A percentile compares a stretch with the other conserved stretches of the same genome.
Evolutionary conservation across 2,888 invertebrate species (phyloP).

Genomic region (Netelia melanura): DNA sequence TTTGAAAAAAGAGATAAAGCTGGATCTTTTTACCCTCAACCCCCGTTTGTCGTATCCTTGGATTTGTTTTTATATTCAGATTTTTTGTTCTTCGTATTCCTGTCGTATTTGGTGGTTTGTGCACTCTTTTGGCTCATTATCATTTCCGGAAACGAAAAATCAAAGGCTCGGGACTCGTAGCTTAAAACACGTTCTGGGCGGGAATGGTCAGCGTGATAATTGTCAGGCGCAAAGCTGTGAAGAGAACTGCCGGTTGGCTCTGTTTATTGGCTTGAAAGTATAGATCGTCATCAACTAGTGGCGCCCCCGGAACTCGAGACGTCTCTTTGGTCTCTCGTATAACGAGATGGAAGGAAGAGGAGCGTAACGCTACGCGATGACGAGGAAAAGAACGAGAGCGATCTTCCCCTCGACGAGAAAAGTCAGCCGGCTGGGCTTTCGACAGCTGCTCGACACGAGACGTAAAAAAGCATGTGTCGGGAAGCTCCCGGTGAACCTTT

Average conservation of each 20-base stretch:
- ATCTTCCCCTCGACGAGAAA: slow-evolving; percentile 18
- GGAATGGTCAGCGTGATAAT: slow-evolving; percentile 26
- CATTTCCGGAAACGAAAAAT: slow-evolving; percentile 21
- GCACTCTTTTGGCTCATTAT: not conserved
- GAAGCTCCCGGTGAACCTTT: slow-evolving; percentile 16
- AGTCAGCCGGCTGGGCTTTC: slow-evolving; percentile 19
- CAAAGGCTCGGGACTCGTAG: slow-evolving; percentile 19
- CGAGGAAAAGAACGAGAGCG: slow-evolving; percentile 22
- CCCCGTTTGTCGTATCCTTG: not conserved
- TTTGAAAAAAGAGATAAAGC: slow-evolving; percentile 15
- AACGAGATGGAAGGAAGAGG: slow-evolving; percentile 38
- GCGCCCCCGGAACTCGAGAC: slow-evolving; percentile 19
- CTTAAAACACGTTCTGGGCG: not conserved
- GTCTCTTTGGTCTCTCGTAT: slow-evolving; percentile 29
- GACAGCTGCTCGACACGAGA: slow-evolving; percentile 45
- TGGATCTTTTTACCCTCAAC: not conserved
- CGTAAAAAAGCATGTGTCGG: not conserved
- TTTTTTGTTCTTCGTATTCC: not conserved
- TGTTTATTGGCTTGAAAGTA: slow-evolving; percentile 39
- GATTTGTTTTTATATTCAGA: not conserved
- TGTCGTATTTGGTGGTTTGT: not conserved
- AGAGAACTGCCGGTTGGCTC: slow-evolving; percentile 2
- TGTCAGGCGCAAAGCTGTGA: slow-evolving; percentile 23
- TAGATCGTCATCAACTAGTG: not conserved
- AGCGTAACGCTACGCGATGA: slow-evolving; percentile 23